Evolutionary conservation across 2,113 vertebrate genomes (phyloP).

Genomic region (Alouatta palliata): DNA sequence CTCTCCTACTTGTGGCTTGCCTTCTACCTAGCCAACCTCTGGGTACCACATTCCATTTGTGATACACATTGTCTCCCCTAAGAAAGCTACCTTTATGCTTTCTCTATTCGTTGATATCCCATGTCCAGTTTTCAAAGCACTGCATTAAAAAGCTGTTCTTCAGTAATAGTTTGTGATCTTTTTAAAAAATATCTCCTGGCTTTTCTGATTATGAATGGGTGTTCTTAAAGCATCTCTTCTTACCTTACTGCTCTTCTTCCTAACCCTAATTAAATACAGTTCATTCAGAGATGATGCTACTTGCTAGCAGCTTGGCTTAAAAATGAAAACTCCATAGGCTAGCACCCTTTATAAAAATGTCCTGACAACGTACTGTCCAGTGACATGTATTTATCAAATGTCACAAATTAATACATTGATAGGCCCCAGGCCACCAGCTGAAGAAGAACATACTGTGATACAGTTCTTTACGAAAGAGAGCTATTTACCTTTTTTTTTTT

Average conservation of each 20-base stretch:
- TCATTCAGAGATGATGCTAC: neutral
- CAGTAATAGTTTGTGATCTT: neutral
- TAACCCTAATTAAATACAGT: conserved; percentile 52
- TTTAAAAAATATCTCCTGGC: neutral
- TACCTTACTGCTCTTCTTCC: conserved; percentile 28
- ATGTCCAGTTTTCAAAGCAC: neutral
- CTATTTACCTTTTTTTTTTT: neutral
- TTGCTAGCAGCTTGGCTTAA: neutral
- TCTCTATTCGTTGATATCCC: neutral
- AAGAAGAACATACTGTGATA: neutral
- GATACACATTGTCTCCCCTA: conserved; percentile 30
- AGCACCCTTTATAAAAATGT: neutral
- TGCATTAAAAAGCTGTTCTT: neutral
- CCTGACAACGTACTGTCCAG: neutral
- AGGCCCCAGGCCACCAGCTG: neutral
- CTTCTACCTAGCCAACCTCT: conserved; percentile 70
- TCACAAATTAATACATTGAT: neutral
- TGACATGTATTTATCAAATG: neutral
- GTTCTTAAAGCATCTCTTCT: conserved; percentile 54
- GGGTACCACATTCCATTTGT: conserved; percentile 31
- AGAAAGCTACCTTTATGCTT: conserved; percentile 71
- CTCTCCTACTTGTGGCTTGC: conserved; percentile 49
- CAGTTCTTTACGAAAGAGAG: neutral
- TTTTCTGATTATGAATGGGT: conserved; percentile 66
- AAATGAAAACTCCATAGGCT: neutral